phyloP scores from a whole-genome alignment of 2,888 invertebrate species.

The Margaritifera margaritifera region DNA sequence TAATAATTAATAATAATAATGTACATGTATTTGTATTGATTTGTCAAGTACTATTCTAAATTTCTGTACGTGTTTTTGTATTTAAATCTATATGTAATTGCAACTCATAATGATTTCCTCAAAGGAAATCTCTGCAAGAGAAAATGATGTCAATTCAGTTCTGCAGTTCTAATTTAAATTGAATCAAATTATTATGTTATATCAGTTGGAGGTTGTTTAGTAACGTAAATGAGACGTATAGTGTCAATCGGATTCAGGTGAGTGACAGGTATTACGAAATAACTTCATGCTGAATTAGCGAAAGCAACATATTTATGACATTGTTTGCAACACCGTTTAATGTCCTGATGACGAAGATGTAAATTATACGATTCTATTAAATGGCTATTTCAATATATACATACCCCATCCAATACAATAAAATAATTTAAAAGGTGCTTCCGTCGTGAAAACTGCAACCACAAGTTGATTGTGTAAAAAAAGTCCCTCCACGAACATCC shows the following conservation, averaged over 20 bases:
- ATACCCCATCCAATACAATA: slow-evolving; percentile 78
- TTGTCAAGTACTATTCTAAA: background rate
- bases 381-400: slow-evolving; percentile 40
- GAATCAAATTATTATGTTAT: background rate
- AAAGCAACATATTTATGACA: too few relatives aligned
- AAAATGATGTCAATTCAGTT: background rate
- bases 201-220: too few relatives aligned
- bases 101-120: background rate
- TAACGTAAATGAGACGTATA: too few relatives aligned
- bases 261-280: too few relatives aligned
- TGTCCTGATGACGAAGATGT: too few relatives aligned
- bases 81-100: background rate
- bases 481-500: slow-evolving; percentile 78
- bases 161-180: background rate
- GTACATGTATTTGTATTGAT: background rate
- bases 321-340: too few relatives aligned
- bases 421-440: slow-evolving; percentile 76
- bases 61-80: background rate
- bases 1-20: too few relatives aligned
- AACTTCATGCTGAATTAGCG: too few relatives aligned
- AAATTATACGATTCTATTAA: too few relatives aligned
- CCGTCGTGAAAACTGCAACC: slow-evolving; percentile 76
- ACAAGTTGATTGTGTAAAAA: slow-evolving; percentile 75
- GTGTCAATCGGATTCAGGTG: too few relatives aligned
- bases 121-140: background rate